Evolutionary conservation across 2,888 invertebrate genomes (phyloP), one percentile per base, ranked within the genome.

Genomic region (Eumerus sabulonum): DNA sequence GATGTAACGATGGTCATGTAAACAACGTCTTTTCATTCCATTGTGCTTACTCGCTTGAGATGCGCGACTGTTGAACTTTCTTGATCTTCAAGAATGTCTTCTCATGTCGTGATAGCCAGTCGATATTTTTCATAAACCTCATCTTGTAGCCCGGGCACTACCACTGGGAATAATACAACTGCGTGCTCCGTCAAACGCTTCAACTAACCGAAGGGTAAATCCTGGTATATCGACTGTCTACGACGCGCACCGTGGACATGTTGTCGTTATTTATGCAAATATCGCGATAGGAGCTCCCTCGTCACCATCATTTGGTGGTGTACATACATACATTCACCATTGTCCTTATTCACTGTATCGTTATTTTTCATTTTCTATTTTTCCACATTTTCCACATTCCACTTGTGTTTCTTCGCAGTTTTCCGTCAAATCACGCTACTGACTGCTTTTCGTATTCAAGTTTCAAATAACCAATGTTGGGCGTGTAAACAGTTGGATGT

Each of bases 21-120:
- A 76, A 68, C 48, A 27, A 51, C 9, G 27, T 7, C 27, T 27
- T 27, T 27, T 7, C 48, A 48, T 53, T 27, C 54, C 51, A 12
- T 51, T 63, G 79, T 63, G 44, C 72, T 81, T 72, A 82, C 83
- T 72, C 79, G 44, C 64, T 79, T 3, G 63, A 68, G 35, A 84
- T 82, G 72, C 82, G 68, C 3, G 60, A 70, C 12, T 73, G 82
- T 54, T 83, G 83, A 64, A 84, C 83, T 50, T 82, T 82, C 77
- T 82, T 84, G 45, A 84, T 83, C 59, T 81, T 74, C 45, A 68
- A 38, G 50, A 84, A 82, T 40, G 82, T 82, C 11, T 72, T 68
- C 60, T 82, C 81, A 16, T 83, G 82, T 13, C 82, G 76, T 9
- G 64, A 66, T 17, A 62, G 18, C 76, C 77, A 72, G 68, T 77